These are phyloP conservation scores for Exaiptasia diaphana DNA, from an alignment of 64 coral and sea anemone genomes.

Conservation along the genomic window DNA sequence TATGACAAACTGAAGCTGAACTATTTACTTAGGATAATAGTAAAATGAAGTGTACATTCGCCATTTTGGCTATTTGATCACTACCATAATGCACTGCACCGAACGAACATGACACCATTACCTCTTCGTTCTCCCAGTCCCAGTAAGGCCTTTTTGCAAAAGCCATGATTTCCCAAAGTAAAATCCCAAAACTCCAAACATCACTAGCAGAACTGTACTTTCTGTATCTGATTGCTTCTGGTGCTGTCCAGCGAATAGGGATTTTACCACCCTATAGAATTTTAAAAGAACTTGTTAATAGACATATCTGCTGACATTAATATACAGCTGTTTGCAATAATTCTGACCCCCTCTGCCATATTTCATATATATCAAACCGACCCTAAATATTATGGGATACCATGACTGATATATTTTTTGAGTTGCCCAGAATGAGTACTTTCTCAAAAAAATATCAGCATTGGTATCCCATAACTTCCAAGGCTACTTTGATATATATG, in stretches of 20 bases:
- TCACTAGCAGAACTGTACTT: slow-evolving; percentile 76
- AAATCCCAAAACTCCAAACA: slow-evolving; percentile 80
- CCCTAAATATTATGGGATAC: too few species aligned
- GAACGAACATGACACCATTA: not conserved
- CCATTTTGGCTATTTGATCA: not conserved
- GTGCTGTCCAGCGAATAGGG: slow-evolving; percentile 72
- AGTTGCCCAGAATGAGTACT: too few species aligned
- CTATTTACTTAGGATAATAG: not conserved
- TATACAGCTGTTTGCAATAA: too few species aligned
- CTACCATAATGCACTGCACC: not conserved
- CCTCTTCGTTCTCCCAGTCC: slow-evolving; percentile 63
- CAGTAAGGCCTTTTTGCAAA: slow-evolving; percentile 71
- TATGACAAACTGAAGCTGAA: not conserved
- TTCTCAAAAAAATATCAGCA: too few species aligned
- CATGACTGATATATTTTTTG: too few species aligned
- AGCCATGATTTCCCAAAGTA: slow-evolving; percentile 85
- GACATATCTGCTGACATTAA: too few species aligned
- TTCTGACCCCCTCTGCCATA: too few species aligned
- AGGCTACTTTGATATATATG: too few species aligned
- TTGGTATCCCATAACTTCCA: too few species aligned
- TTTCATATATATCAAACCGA: too few species aligned
- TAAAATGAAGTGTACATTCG: not conserved
- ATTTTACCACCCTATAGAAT: slow-evolving; percentile 64
- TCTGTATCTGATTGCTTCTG: slow-evolving; percentile 53
- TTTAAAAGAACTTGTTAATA: too few species aligned